Conservation (phyloP, 2,113 vertebrate genomes). For the Balaeniceps rex region DNA sequence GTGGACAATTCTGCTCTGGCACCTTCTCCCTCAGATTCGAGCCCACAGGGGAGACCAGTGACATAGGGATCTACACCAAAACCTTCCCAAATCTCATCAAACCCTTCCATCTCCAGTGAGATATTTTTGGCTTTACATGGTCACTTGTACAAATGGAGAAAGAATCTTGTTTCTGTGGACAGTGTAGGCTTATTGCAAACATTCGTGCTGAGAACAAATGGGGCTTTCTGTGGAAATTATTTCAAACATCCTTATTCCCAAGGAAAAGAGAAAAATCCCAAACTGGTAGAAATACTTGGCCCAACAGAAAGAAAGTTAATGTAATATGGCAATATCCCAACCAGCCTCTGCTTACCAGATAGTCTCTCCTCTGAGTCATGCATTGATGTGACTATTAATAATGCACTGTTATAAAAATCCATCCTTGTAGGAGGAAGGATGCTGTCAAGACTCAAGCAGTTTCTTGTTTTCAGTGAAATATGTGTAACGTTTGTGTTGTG, state of each 20-base stretch:
- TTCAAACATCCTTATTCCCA: background rate
- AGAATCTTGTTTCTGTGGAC: background rate
- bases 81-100: background rate
- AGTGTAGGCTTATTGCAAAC: background rate
- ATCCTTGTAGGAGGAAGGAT: background rate
- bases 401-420: background rate
- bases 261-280: background rate
- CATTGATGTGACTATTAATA: background rate
- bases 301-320: background rate
- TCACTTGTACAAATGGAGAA: background rate
- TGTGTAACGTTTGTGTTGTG: background rate
- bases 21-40: background rate
- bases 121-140: background rate
- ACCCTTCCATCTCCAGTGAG: background rate
- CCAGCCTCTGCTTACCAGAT: background rate
- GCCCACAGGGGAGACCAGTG: background rate
- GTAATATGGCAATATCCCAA: background rate
- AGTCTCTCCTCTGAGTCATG: background rate
- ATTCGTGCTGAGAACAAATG: accelerated
- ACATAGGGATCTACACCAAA: accelerated
- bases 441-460: background rate
- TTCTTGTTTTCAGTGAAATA: background rate
- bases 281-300: background rate
- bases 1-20: background rate
- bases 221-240: background rate